Evolutionary conservation across 2,888 invertebrate genomes (phyloP), one percentile per base, ranked within the genome.

Genomic region (Aspidiotus destructor): DNA sequence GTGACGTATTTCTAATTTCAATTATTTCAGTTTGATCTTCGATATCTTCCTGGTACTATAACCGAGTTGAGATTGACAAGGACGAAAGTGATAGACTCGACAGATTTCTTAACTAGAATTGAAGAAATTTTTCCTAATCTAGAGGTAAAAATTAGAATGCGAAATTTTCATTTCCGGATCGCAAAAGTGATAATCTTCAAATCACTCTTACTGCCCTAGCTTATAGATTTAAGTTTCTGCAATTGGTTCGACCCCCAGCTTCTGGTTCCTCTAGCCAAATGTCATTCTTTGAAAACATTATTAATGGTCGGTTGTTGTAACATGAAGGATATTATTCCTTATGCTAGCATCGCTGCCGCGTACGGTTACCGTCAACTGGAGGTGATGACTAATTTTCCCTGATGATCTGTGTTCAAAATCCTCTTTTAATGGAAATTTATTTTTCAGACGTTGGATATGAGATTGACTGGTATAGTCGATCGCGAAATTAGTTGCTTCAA

Each of bases 201-300:
- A 28, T 28, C 28, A 28, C 5, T 28, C 1, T 52, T 52, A 52
- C 5, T 52, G 52, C 5, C 11, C 5, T 13, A 87, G 87, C 83
- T 84, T 60, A 75, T 90, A 61, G 84, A 87, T 74, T 79, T 91
- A 65, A 86, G 87, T 42, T 81, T 84, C 70, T 89, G 88, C 75
- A 78, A 81, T 8, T 90, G 89, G 89, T 81, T 91, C 70, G 84
- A 85, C 64, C 85, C 88, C 0, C 85, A 87, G 70, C 83, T 85
- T 57, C 78, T 91, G 10, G 80, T 90, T 77, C 83, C 87, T 0
- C 78, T 91, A 1, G 87, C 88, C 73, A 90, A 89, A 78, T 78
- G 86, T 74, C 78, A 80, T 1, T 76, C 78, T 8, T 79, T 91
- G 41, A 81, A 82, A 54, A 81, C 83, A 53, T 78, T 91, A 7